Conservation (phyloP, 2,113 vertebrate genomes). For the human region DNA sequence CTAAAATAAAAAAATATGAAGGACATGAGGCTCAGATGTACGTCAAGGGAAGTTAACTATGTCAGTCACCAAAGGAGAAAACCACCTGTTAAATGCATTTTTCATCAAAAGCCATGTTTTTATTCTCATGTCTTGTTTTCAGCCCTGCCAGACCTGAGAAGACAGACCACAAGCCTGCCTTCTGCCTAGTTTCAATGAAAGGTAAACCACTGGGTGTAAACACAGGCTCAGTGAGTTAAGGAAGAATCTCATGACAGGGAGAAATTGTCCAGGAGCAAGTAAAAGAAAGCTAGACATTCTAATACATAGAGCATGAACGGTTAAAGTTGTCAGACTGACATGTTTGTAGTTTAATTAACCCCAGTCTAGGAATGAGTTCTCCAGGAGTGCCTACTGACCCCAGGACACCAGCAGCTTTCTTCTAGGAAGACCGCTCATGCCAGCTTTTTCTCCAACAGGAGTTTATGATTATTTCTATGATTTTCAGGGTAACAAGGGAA, state of each 20-base stretch:
- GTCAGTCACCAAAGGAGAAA: not conserved
- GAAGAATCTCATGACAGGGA: constrained; percentile 17
- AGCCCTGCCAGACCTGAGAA: not conserved
- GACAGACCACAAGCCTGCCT: not conserved
- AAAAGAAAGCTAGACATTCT: not conserved
- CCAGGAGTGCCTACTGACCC: not conserved
- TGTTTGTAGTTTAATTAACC: not conserved
- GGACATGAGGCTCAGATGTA: accelerated
- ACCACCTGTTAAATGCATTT: constrained; percentile 39
- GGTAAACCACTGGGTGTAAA: constrained; percentile 11
- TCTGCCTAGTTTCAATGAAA: constrained; percentile 36
- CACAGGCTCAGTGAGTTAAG: not conserved
- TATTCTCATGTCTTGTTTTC: constrained; percentile 46
- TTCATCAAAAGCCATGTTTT: constrained; percentile 42
- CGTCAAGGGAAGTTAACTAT: not conserved
- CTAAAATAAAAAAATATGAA: constrained; percentile 63
- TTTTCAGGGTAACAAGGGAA: not conserved
- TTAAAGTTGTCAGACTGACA: not conserved
- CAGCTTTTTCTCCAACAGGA: not conserved
- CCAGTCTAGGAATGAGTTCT: not conserved
- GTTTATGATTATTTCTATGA: not conserved
- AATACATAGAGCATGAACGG: not conserved
- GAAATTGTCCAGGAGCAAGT: constrained; percentile 53
- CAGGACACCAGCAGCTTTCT: not conserved
- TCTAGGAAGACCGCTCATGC: not conserved